phyloP scores from a whole-genome alignment of 2,888 invertebrate genomes.

The Antitype chi region DNA sequence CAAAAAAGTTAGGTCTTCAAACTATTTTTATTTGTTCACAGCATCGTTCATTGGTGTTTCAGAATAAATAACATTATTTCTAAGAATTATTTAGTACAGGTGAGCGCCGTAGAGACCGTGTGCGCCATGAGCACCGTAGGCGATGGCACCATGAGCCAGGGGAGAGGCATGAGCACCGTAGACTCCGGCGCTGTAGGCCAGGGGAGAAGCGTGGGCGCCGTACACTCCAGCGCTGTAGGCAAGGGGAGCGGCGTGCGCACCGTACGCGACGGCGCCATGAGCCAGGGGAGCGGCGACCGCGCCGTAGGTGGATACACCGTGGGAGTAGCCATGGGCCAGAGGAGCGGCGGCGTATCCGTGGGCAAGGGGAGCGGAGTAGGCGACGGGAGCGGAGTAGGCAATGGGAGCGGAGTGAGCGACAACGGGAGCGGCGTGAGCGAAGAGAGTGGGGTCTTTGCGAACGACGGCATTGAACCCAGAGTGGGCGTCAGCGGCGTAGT shows the following conservation, averaged over 20 bases:
- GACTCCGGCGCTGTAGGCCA: conserved; percentile 38
- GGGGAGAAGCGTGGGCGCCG: conserved; percentile 56
- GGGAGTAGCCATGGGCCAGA: conserved; percentile 57
- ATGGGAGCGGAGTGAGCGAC: conserved; percentile 24
- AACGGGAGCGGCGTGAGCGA: conserved; percentile 73
- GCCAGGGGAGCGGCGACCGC: conserved; percentile 70
- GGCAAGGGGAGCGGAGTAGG: conserved; percentile 70
- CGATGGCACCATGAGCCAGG: conserved; percentile 33
- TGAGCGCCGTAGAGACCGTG: conserved; percentile 59
- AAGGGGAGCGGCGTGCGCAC: conserved; percentile 75
- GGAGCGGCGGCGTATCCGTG: conserved; percentile 68
- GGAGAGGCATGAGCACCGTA: conserved; percentile 62
- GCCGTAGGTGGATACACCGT: conserved; percentile 49
- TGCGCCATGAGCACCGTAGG: conserved; percentile 46
- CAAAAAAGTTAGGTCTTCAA: conserved; percentile 42
- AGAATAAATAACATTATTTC: conserved; percentile 49
- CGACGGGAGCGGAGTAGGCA: conserved; percentile 61
- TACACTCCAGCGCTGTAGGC: conserved; percentile 71
- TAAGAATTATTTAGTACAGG: conserved; percentile 54
- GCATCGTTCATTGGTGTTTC: conserved; percentile 53
- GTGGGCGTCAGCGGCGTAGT: conserved; percentile 90
- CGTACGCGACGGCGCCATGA: conserved; percentile 64
- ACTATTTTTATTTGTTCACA: conserved; percentile 64
- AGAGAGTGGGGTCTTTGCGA: conserved; percentile 85
- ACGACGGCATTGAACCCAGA: conserved; percentile 91